Percentiles rank a stretch among this genome's conserved stretches.
Conservation (phyloP, 2,113 vertebrate genomes). For the Chroicocephalus ridibundus region DNA sequence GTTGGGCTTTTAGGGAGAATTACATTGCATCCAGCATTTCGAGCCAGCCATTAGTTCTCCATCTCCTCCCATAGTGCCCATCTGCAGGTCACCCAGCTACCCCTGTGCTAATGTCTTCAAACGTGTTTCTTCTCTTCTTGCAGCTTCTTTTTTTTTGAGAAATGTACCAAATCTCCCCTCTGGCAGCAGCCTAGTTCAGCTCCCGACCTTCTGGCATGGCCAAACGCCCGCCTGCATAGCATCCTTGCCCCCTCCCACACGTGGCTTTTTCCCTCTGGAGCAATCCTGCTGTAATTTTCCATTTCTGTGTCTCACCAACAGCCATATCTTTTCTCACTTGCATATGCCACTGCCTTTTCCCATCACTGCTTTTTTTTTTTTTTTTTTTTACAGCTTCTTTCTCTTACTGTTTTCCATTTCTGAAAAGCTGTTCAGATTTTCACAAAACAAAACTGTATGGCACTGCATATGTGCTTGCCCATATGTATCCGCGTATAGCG, state of each 20-base stretch:
- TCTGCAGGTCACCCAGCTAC: not conserved
- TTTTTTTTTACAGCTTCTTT: not conserved
- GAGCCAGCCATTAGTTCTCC: not conserved
- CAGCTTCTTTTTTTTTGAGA: not conserved
- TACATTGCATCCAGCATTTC: not conserved
- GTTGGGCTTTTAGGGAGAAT: not conserved
- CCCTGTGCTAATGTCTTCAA: not conserved
- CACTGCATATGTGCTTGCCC: not conserved
- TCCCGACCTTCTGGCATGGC: not conserved
- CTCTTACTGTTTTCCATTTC: not conserved
- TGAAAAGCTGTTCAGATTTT: not conserved
- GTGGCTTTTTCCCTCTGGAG: not conserved
- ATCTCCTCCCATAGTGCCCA: not conserved
- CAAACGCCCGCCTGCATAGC: fast-evolving
- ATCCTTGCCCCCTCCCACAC: not conserved
- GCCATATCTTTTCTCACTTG: not conserved
- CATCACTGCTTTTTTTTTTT: not conserved
- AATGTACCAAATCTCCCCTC: not conserved
- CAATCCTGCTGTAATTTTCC: not conserved
- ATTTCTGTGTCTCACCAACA: not conserved
- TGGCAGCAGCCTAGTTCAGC: not conserved
- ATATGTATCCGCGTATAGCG: fast-evolving
- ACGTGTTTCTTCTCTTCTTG: not conserved
- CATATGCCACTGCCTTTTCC: not conserved
- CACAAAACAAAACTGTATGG: not conserved